Evolutionary conservation across 2,113 vertebrate species (phyloP).

Genomic region (Ploceus nigricollis): DNA sequence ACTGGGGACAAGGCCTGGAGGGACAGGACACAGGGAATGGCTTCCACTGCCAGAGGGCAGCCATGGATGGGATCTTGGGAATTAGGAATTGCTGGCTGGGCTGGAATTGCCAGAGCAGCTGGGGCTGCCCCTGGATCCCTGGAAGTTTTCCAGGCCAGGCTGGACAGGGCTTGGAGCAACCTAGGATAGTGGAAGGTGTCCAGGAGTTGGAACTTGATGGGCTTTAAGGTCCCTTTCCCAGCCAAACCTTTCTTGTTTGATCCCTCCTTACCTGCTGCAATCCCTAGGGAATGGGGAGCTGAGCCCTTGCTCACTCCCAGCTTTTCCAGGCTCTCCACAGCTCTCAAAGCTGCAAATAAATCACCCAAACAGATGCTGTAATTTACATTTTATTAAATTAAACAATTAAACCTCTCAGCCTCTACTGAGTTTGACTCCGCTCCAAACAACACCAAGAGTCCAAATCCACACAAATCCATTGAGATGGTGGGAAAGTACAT

Average conservation of each 20-base stretch:
- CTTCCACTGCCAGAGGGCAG: not conserved
- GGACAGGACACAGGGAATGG: not conserved
- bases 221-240: not conserved
- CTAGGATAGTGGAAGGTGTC: accelerated
- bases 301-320: not conserved
- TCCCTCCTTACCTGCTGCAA: not conserved
- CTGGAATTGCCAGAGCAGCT: not conserved
- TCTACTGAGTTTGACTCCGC: not conserved
- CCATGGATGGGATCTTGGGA: accelerated
- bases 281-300: not conserved
- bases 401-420: not conserved
- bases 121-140: not conserved
- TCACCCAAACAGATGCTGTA: not conserved
- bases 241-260: not conserved
- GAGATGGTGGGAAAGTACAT: accelerated
- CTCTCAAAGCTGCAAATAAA: not conserved
- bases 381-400: conserved; percentile 28
- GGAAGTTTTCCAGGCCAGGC: accelerated
- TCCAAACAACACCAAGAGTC: not conserved
- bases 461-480: not conserved
- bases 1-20: accelerated
- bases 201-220: not conserved
- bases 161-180: not conserved
- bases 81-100: not conserved
- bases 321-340: not conserved